Evolutionary conservation across 2,113 vertebrate genomes (phyloP).

Genomic region (Pterocles orientalis): DNA sequence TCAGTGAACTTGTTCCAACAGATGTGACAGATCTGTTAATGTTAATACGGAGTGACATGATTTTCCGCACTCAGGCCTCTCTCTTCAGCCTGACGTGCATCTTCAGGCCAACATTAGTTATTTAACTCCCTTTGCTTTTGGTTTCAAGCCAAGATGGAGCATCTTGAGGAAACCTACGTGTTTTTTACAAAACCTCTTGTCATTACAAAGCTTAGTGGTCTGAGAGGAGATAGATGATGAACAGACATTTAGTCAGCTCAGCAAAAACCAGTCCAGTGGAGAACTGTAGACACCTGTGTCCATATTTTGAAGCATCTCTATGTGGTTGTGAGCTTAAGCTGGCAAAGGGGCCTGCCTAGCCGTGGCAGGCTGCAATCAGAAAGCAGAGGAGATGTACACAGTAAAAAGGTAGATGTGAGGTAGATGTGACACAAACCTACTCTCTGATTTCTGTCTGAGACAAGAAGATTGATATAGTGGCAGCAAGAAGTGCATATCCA

Average conservation of each 20-base stretch:
- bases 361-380: not conserved
- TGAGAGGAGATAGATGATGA: not conserved
- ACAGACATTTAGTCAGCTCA: not conserved
- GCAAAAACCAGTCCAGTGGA: not conserved
- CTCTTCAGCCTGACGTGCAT: not conserved
- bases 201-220: not conserved
- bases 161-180: not conserved
- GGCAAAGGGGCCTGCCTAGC: not conserved
- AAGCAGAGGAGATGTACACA: not conserved
- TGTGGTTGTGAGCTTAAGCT: not conserved
- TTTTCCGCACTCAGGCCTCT: not conserved
- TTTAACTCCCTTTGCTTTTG: not conserved
- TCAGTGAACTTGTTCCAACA: not conserved
- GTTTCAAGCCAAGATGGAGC: not conserved
- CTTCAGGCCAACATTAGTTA: not conserved
- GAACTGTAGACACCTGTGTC: not conserved
- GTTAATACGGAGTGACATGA: not conserved
- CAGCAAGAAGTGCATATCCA: not conserved
- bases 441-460: not conserved
- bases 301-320: not conserved
- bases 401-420: not conserved
- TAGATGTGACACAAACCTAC: not conserved
- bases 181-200: not conserved
- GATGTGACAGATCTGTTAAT: conserved; percentile 2
- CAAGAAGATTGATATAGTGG: not conserved